Evolutionary conservation across 2,888 invertebrate genomes (phyloP).

Genomic region (Apantesis nais): DNA sequence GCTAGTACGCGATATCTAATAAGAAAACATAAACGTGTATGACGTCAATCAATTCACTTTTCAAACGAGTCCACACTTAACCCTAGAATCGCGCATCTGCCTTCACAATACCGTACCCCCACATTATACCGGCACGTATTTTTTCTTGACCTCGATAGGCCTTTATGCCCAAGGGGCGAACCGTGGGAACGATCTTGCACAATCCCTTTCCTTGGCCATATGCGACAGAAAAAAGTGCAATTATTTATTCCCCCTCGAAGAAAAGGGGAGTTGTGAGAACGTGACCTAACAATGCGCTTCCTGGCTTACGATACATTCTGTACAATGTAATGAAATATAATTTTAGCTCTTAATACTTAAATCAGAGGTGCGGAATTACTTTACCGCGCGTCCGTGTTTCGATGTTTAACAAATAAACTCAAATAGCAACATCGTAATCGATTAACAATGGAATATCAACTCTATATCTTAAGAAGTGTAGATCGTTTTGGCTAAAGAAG

Average conservation of each 20-base stretch:
- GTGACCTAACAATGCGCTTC: slow-evolving; percentile 86
- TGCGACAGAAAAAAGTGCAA: slow-evolving; percentile 86
- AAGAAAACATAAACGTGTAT: slow-evolving; percentile 40
- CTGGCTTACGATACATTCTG: slow-evolving; percentile 82
- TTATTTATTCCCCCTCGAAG: slow-evolving; percentile 85
- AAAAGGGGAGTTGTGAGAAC: slow-evolving; percentile 86
- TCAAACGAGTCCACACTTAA: slow-evolving; percentile 76
- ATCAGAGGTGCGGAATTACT: slow-evolving; percentile 65
- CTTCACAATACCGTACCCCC: slow-evolving; percentile 77
- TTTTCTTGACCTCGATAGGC: slow-evolving; percentile 84
- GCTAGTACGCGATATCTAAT: slow-evolving; percentile 28
- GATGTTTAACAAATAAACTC: slow-evolving; percentile 70
- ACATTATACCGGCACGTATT: slow-evolving; percentile 81
- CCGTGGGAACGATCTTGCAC: slow-evolving; percentile 84
- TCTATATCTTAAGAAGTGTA: slow-evolving; percentile 39
- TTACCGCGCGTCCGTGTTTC: slow-evolving; percentile 57
- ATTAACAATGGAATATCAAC: slow-evolving; percentile 45
- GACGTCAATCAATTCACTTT: slow-evolving; percentile 77
- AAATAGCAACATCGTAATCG: slow-evolving; percentile 60
- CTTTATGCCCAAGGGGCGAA: slow-evolving; percentile 81
- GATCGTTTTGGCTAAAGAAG: slow-evolving; percentile 41
- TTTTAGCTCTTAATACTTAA: slow-evolving; percentile 65
- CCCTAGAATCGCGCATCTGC: slow-evolving; percentile 82
- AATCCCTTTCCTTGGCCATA: slow-evolving; percentile 84
- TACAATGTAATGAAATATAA: slow-evolving; percentile 57